These are phyloP conservation scores for Agriotes lineatus DNA, from an alignment of 2,888 invertebrate species.

Conservation along the genomic window DNA sequence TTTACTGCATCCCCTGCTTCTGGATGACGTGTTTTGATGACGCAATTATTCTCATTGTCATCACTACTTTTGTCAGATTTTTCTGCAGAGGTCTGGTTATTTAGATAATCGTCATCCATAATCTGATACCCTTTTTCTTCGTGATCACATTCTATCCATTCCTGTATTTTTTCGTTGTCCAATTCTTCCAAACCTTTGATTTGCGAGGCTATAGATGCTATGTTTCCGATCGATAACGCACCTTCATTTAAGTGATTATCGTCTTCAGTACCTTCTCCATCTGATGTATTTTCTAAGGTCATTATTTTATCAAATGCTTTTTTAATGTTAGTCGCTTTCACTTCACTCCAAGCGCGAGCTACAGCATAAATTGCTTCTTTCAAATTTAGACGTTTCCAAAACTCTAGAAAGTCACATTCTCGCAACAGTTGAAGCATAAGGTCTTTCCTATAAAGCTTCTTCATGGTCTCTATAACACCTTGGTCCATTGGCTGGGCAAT, in stretches of 20 bases:
- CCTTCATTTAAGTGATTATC: background rate
- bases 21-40: slow-evolving; percentile 40
- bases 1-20: slow-evolving; percentile 40
- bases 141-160: slow-evolving; percentile 37
- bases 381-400: slow-evolving; percentile 16
- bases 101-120: slow-evolving; percentile 2
- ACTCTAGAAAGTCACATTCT: too few relatives aligned
- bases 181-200: slow-evolving; percentile 25
- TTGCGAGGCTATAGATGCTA: too few relatives aligned
- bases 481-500: slow-evolving; percentile 42
- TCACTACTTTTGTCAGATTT: slow-evolving; percentile 38
- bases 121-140: background rate
- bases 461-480: slow-evolving; percentile 41
- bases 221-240: too few relatives aligned
- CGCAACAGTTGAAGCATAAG: slow-evolving; percentile 30
- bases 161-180: too few relatives aligned
- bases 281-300: slow-evolving; percentile 4
- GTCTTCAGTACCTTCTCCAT: slow-evolving; percentile 3
- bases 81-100: slow-evolving; percentile 22
- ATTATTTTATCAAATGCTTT: slow-evolving; percentile 26
- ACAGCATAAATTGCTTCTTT: slow-evolving; percentile 26
- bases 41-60: slow-evolving; percentile 39
- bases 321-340: slow-evolving; percentile 1
- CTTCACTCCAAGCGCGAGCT: slow-evolving; percentile 8
- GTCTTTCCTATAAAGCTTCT: slow-evolving; percentile 37